phyloP scores from a whole-genome alignment of 1,140 invertebrate species.

The Neodiprion lecontei region DNA sequence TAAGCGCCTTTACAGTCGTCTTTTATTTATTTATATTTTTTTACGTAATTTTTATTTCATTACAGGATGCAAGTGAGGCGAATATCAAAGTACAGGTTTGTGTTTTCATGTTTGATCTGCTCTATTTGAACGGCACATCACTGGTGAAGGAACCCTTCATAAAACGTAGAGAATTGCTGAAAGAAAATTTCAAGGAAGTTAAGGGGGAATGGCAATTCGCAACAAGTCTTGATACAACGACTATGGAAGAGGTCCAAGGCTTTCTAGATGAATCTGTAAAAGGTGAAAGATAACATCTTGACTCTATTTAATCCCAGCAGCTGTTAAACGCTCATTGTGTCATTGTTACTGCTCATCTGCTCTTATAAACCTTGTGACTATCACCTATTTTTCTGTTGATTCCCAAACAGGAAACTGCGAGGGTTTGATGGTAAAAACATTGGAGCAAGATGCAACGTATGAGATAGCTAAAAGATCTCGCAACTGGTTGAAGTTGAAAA shows the following conservation, averaged over 20 bases:
- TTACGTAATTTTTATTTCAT: conserved; percentile 23
- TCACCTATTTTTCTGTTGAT: conserved; percentile 16
- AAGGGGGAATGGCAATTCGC: conserved; percentile 92
- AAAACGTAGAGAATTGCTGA: conserved; percentile 78
- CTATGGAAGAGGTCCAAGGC: conserved; percentile 91
- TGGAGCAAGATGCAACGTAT: conserved; percentile 93
- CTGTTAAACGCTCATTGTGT: too few species aligned
- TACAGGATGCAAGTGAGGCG: conserved; percentile 81
- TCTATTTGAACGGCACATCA: conserved; percentile 92
- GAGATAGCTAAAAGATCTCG: conserved; percentile 97
- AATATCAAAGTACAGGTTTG: conserved; percentile 98
- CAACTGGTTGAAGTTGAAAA: conserved; percentile 98
- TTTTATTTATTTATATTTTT: conserved; percentile 22
- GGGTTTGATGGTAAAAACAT: conserved; percentile 98
- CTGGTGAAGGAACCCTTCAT: conserved; percentile 83
- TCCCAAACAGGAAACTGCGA: conserved; percentile 85
- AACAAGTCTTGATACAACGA: conserved; percentile 80
- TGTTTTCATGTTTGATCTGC: conserved; percentile 96
- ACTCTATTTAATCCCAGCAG: too few species aligned
- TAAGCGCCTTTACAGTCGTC: background rate
- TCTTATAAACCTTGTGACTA: conserved; percentile 13
- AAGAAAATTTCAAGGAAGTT: conserved; percentile 77
- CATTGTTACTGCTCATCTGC: conserved; percentile 8
- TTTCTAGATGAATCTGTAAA: conserved; percentile 97
- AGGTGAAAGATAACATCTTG: conserved; percentile 59